phyloP scores from a whole-genome alignment of 2,888 invertebrate genomes.

The Mactromeris polynyma region DNA sequence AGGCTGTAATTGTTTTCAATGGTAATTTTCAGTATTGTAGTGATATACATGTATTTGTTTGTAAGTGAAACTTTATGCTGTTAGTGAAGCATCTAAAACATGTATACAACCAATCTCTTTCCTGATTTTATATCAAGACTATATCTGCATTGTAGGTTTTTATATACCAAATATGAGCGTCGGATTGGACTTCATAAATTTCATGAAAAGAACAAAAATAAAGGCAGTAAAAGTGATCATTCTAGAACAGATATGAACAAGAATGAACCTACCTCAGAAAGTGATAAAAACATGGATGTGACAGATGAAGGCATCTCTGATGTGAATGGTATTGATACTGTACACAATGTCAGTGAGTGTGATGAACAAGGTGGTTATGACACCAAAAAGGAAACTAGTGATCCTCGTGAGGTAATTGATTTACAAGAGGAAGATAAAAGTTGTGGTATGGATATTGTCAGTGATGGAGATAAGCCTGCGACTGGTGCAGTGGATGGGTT shows the following conservation, averaged over 20 bases:
- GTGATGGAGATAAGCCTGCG: not conserved
- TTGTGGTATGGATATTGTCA: not conserved
- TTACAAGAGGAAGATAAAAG: not conserved
- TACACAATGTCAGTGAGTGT: not conserved
- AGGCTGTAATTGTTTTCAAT: no score
- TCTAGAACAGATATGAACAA: conserved; percentile 47
- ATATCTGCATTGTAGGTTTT: not conserved
- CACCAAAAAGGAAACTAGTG: not conserved
- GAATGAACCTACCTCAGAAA: not conserved
- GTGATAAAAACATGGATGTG: not conserved
- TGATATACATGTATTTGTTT: no score
- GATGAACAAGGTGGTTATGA: not conserved
- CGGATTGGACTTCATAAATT: conserved; percentile 80
- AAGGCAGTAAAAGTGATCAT: conserved; percentile 48
- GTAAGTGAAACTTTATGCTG: no score
- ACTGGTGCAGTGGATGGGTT: not conserved
- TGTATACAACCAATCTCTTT: no score
- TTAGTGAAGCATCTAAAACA: no score
- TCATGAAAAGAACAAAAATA: conserved; percentile 22
- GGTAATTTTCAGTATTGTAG: no score
- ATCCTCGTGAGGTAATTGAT: not conserved
- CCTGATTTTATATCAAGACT: not conserved
- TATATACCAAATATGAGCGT: conserved; percentile 81
- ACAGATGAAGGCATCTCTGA: not conserved
- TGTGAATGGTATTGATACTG: not conserved